Base-by-base conservation (phyloP, 1,140 invertebrate genomes). In the Oncopodura yosiiana region DNA sequence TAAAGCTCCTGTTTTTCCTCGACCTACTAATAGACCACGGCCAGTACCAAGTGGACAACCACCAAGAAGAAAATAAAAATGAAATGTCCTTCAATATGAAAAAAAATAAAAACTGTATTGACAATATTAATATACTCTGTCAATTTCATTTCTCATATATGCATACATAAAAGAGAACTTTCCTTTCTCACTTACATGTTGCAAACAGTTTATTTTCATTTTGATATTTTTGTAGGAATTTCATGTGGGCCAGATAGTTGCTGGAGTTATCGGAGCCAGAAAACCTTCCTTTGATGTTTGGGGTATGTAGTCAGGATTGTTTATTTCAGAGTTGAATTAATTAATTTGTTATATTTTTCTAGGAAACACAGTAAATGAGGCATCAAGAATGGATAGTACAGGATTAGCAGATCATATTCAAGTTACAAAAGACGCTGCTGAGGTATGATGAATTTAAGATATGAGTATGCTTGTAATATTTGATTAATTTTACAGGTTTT, bases 221-320 rank as follows among this genome's bases (percentile, higher is more conserved):
- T 45, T 8, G 9, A 6, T n/a, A 19, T 8, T 26, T 63, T 63
- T 67, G 46, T 61, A 87, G 85, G 83, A 18, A 90, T 97, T 39
- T 91, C 87, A 66, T 86, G 88, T 67, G 94, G 93, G 0, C 88
- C 92, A 0, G 71, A n/a, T 96, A 2, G 93, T 99, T 0, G 94
- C 94, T 48, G 94, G 94, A 1, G 94, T 98, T 0, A 97, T 99
- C 60, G 94, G 94, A 1, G 93, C 92, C 0, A 79, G 91, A 24
- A 97, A 98, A 67, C 94, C 94, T 0, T 93, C 97, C 51, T 99
- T 94, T 73, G 94, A 98, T 67, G 94, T 98, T 58, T 98, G 94
- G 93, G 94, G 94, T 0, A n/a, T n/a, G n/a, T 86, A 94, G 69
- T 94, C 92, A 1, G 46, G 8, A 49, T 36, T 29, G 46, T 36